Conservation (phyloP, 2,888 invertebrate species). For the Hypselothyrea guttata region DNA sequence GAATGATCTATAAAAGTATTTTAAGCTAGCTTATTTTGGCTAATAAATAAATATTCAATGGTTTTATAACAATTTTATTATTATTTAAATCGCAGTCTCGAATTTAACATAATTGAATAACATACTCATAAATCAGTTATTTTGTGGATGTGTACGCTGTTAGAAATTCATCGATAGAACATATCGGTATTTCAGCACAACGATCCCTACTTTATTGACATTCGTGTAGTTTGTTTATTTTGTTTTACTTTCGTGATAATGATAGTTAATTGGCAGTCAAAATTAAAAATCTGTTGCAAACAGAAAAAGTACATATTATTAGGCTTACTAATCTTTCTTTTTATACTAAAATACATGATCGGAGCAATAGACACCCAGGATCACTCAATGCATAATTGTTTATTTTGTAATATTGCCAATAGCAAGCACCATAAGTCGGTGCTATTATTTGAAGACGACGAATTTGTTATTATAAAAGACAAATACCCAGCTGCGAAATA, state of each 20-base stretch:
- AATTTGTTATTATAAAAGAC: conserved; percentile 90
- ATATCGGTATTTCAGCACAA: conserved; percentile 1
- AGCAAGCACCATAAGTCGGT: conserved; percentile 84
- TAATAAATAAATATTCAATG: too few relatives aligned
- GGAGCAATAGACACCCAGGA: not conserved
- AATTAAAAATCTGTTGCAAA: conserved; percentile 5
- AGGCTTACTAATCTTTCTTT: not conserved
- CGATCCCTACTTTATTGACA: conserved; percentile 1
- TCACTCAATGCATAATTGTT: conserved; percentile 82
- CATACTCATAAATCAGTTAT: too few relatives aligned
- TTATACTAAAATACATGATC: conserved; percentile 24
- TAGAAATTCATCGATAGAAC: not conserved
- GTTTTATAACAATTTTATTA: too few relatives aligned
- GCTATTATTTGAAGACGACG: conserved; percentile 88
- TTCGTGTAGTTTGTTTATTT: not conserved
- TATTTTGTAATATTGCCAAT: conserved; percentile 89
- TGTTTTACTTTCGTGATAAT: conserved; percentile 18
- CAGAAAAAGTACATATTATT: conserved; percentile 25
- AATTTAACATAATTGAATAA: too few relatives aligned
- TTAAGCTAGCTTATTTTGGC: too few relatives aligned
- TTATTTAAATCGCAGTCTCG: too few relatives aligned
- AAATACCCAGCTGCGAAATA: conserved; percentile 90
- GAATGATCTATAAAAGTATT: too few relatives aligned
- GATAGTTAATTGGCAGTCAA: not conserved
- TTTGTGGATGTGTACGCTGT: too few relatives aligned